phyloP scores from a whole-genome alignment of 2,113 vertebrate genomes.

The Platichthys stellatus region DNA sequence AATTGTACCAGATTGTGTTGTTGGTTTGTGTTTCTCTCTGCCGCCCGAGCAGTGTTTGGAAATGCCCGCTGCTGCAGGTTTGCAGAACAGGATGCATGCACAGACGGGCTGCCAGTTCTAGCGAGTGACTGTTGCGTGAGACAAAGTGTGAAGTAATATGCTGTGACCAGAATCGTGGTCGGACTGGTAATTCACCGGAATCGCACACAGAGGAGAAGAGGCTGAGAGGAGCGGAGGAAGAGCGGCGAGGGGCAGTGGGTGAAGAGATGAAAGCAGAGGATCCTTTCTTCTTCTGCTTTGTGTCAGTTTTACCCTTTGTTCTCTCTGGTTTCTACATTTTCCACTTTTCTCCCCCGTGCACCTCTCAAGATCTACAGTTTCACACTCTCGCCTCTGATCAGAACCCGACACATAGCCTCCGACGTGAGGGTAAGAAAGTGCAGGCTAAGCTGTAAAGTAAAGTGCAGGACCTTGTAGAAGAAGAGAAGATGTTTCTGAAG shows the following conservation, averaged over 20 bases:
- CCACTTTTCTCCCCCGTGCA: background rate
- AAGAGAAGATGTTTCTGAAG: background rate
- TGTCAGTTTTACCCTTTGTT: constrained; percentile 34
- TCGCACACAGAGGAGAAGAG: constrained; percentile 7
- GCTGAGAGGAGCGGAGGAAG: constrained; percentile 1
- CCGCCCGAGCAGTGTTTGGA: constrained; percentile 14
- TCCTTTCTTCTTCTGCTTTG: constrained; percentile 36
- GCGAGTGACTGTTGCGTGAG: constrained; percentile 62
- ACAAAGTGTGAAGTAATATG: constrained; percentile 68
- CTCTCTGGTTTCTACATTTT: background rate
- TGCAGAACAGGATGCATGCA: constrained; percentile 57
- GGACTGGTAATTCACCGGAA: constrained; percentile 45
- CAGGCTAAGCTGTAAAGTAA: background rate
- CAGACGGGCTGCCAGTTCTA: constrained; percentile 64
- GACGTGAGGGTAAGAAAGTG: background rate
- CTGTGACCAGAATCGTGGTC: constrained; percentile 52
- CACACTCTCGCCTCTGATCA: constrained; percentile 13
- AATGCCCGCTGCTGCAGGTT: constrained; percentile 57
- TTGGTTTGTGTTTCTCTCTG: constrained; percentile 30
- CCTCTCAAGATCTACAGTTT: constrained; percentile 1
- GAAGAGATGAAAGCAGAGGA: constrained; percentile 45
- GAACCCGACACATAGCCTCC: background rate
- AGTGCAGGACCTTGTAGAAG: background rate
- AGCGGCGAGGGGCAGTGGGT: constrained; percentile 30
- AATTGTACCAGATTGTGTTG: constrained; percentile 28